Evolutionary conservation across 2,888 invertebrate species (phyloP).

Genomic region (Pyralis farinalis): DNA sequence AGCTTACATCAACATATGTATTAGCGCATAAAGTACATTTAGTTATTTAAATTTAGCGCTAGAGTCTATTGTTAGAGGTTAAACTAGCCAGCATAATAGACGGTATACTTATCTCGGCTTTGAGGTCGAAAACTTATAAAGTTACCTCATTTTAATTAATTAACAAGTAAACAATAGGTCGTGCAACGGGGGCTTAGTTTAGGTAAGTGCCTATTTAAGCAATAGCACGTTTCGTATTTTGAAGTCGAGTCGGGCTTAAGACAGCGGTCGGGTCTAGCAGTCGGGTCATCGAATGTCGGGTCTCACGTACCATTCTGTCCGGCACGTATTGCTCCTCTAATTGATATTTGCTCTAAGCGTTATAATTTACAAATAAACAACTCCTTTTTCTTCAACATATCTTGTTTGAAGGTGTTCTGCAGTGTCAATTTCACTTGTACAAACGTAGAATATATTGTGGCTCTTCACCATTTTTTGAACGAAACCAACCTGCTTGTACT

Average conservation of each 20-base stretch:
- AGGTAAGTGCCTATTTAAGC: conserved; percentile 67
- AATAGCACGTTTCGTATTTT: conserved; percentile 69
- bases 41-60: background rate
- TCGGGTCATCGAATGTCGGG: conserved; percentile 18
- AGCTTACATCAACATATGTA: no score
- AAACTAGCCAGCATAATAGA: conserved; percentile 10
- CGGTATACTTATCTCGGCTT: conserved; percentile 24
- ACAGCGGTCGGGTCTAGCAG: conserved; percentile 17
- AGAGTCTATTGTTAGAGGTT: background rate
- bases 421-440: no score
- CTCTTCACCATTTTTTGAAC: no score
- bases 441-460: no score
- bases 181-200: conserved; percentile 50
- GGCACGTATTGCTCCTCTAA: conserved; percentile 56
- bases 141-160: conserved; percentile 59
- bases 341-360: conserved; percentile 65
- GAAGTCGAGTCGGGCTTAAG: conserved; percentile 36
- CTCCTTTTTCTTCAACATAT: no score
- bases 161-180: conserved; percentile 60
- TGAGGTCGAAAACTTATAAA: conserved; percentile 36
- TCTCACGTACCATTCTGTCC: conserved; percentile 42
- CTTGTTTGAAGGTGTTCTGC: no score
- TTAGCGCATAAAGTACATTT: no score
- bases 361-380: no score
- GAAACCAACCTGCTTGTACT: no score